Conservation (phyloP, 2,113 vertebrate species). For the Arizona elegans region DNA sequence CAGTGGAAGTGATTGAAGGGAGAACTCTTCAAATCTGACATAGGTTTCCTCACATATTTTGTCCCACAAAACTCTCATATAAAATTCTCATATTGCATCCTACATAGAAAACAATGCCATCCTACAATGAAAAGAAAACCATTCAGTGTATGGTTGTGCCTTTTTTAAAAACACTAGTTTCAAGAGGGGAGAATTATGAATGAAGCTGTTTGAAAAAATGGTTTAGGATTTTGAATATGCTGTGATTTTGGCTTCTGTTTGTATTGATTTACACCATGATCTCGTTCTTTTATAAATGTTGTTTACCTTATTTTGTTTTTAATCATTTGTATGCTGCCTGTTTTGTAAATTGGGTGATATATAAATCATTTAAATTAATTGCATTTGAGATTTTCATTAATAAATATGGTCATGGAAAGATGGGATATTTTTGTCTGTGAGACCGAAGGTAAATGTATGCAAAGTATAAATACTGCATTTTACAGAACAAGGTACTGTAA, state of each 20-base stretch:
- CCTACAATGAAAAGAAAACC: not conserved
- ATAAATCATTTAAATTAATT: not conserved
- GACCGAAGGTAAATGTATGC: accelerated
- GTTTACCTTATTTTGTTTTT: not conserved
- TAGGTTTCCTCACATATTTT: not conserved
- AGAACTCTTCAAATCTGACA: not conserved
- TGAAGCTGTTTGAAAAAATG: not conserved
- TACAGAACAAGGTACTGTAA: not conserved
- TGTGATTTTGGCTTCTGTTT: not conserved
- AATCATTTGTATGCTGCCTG: not conserved
- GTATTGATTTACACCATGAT: not conserved
- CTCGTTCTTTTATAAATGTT: not conserved
- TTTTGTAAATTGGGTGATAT: not conserved
- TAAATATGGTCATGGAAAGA: not conserved
- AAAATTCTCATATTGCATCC: not conserved
- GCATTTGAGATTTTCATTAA: not conserved
- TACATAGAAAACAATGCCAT: not conserved
- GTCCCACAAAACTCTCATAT: not conserved
- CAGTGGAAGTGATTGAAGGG: not conserved
- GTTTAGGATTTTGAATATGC: not conserved
- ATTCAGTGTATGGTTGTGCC: not conserved
- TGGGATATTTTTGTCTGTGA: not conserved
- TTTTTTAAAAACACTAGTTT: not conserved
- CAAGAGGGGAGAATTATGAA: not conserved
- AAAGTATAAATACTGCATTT: not conserved